Conservation (phyloP, 2,888 invertebrate species). For the Tethea ocularis region DNA sequence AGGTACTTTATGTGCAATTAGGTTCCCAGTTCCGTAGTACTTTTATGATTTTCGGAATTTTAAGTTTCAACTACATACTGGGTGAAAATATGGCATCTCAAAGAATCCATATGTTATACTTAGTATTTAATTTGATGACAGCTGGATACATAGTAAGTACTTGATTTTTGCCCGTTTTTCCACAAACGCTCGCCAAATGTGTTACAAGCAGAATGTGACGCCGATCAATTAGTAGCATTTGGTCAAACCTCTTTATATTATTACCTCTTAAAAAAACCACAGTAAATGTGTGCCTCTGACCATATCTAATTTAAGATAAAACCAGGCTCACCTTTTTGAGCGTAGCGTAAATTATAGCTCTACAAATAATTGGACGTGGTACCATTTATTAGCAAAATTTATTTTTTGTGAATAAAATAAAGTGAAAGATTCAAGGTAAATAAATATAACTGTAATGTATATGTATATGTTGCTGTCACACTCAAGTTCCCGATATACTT, state of each 20-base stretch:
- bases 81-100: too few species aligned
- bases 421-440: not conserved
- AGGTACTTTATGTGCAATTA: too few species aligned
- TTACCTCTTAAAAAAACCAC: conserved; percentile 9
- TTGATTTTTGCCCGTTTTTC: too few species aligned
- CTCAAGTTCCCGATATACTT: too few species aligned
- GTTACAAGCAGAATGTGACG: conserved; percentile 1
- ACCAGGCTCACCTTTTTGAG: not conserved
- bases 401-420: not conserved
- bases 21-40: too few species aligned
- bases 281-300: not conserved
- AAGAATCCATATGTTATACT: too few species aligned
- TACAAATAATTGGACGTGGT: not conserved
- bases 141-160: too few species aligned
- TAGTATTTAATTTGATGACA: too few species aligned
- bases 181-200: not conserved
- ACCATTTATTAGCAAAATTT: not conserved
- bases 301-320: conserved; percentile 1
- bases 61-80: too few species aligned
- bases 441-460: too few species aligned
- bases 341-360: not conserved
- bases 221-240: not conserved
- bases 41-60: too few species aligned
- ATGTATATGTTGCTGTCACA: too few species aligned
- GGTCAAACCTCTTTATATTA: conserved; percentile 8